Evolutionary conservation across 2,113 vertebrate genomes (phyloP), one percentile per base, ranked within the genome.

Genomic region (Lichenostomus cassidix): DNA sequence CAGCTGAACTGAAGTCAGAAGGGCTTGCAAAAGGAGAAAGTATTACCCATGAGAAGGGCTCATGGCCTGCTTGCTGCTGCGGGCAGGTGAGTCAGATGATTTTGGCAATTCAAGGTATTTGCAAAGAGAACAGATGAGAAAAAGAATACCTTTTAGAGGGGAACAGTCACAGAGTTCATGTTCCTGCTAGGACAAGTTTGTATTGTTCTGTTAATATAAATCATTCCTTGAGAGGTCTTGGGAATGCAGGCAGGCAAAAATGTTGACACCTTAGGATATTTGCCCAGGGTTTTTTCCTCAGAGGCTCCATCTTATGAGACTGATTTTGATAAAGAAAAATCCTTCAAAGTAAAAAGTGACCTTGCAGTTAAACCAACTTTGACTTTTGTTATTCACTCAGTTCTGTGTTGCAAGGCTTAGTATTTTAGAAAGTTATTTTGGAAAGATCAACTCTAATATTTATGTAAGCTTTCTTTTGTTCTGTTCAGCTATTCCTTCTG

Each of bases 111-210:
- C 10, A 44, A 83, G 46, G 39, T 92, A 37, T 90, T 93, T 94
- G 46, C 63, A 41, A 75, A 83, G 55, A 56, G 71, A 86, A 70
- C 9, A 71, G 18, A 37, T n/a, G 33, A 89, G 23, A 70, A 89
- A 89, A 90, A 22, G 20, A 88, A 9, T 56, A 19, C 63, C 16
- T 79, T 93, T 68, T 60, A 35, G 50, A 63, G 90, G 39, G 42
- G 64, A 95, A 74, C 35, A 37, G 71, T 92, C 83, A 80, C 65
- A 37, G 33, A 81, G 71, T 70, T 94, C 71, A 52, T 11, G 16
- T 55, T 94, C 92, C 55, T 95, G 95, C 89, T 65, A 67, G 46
- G 79, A 83, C 96, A 97, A 90, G 92, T 89, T 94, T 83, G 46
- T 86, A 62, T 86, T 96, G 88, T 96, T 96, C 82, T 88, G 58